Evolutionary conservation across 2,113 vertebrate species (phyloP).

Genomic region (Tretioscincus oriximinensis): DNA sequence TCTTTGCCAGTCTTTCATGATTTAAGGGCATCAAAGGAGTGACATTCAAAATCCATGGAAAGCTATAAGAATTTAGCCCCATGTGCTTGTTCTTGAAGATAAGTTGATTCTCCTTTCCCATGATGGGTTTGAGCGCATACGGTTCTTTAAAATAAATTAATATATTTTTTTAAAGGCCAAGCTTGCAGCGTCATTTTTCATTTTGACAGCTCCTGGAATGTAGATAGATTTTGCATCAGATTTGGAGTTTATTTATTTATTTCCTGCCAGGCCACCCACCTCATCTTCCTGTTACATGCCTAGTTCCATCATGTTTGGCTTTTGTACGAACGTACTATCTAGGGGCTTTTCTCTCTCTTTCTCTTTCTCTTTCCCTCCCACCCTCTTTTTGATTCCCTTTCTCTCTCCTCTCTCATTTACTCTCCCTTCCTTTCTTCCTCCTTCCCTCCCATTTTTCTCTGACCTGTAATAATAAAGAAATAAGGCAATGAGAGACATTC

Average conservation of each 20-base stretch:
- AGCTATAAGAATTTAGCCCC: slow-evolving; percentile 14
- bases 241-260: slow-evolving; percentile 31
- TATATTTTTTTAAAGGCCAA: slow-evolving; percentile 79
- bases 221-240: slow-evolving; percentile 64
- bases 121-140: not conserved
- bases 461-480: slow-evolving; percentile 17
- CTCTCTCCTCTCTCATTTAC: no score
- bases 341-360: not conserved
- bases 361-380: no score
- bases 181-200: slow-evolving; percentile 71
- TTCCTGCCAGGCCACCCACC: not conserved
- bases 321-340: slow-evolving; percentile 15
- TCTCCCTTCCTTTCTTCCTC: no score
- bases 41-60: slow-evolving; percentile 33
- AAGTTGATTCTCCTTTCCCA: slow-evolving; percentile 51
- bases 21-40: slow-evolving; percentile 37
- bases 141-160: slow-evolving; percentile 72
- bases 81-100: slow-evolving; percentile 42
- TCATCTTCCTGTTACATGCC: not conserved
- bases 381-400: no score
- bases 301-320: slow-evolving; percentile 49
- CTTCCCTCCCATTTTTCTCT: slow-evolving; percentile 31
- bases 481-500: not conserved
- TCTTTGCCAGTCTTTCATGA: slow-evolving; percentile 7
- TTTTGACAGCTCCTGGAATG: slow-evolving; percentile 71